A percentile compares a stretch with the other conserved stretches of the same genome.
phyloP scores from a whole-genome alignment of 2,888 invertebrate genomes.

The Drosophila lutescens region DNA sequence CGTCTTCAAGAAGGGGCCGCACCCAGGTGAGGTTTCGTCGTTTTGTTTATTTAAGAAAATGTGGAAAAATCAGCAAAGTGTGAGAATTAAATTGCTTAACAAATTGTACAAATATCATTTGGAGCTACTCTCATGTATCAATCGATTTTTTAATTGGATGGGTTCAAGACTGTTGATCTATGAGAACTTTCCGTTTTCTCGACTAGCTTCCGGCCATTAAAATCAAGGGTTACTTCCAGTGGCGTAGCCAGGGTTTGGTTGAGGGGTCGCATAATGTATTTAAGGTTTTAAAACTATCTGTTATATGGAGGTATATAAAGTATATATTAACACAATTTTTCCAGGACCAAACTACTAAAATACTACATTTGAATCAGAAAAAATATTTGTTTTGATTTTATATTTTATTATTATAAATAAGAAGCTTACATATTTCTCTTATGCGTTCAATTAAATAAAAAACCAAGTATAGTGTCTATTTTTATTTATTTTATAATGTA shows the following conservation, averaged over 20 bases:
- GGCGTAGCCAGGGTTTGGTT: not conserved
- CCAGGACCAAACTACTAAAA: too few relatives aligned
- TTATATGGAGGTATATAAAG: too few relatives aligned
- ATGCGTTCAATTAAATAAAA: too few relatives aligned
- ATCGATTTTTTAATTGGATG: constrained; percentile 7
- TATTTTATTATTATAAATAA: too few relatives aligned
- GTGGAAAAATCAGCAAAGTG: constrained; percentile 72
- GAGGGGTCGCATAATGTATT: not conserved
- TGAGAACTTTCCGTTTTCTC: constrained; percentile 53
- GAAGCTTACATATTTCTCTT: too few relatives aligned
- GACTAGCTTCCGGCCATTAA: constrained; percentile 70
- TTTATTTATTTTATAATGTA: too few relatives aligned
- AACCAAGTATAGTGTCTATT: too few relatives aligned
- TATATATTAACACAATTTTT: too few relatives aligned
- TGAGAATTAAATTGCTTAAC: constrained; percentile 71
- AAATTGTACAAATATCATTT: constrained; percentile 57
- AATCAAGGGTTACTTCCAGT: not conserved
- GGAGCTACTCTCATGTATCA: constrained; percentile 2
- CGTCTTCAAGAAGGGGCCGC: constrained; percentile 61
- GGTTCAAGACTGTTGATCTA: constrained; percentile 13
- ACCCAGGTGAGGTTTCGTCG: constrained; percentile 62
- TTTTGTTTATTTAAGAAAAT: constrained; percentile 78
- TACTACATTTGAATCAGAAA: too few relatives aligned
- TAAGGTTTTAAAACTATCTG: too few relatives aligned
- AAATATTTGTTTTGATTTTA: too few relatives aligned